Percentiles rank a stretch among this genome's conserved stretches.
Evolutionary conservation across 2,797 vertebrate species (phyloP).

Genomic region (Uromys caudimaculatus): DNA sequence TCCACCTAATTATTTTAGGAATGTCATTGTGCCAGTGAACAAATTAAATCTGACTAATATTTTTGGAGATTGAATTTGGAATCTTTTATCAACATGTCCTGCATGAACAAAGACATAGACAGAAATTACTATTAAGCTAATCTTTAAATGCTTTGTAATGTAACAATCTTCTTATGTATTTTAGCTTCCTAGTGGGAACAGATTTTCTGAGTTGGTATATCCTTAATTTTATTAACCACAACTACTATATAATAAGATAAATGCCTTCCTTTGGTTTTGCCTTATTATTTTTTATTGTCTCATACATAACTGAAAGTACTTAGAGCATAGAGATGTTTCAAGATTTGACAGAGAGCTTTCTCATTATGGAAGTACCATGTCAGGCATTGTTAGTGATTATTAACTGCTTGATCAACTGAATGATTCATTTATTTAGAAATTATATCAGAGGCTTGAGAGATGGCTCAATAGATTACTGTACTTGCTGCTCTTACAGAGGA

Average conservation of each 20-base stretch:
- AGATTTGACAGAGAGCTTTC: neutral
- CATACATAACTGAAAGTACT: neutral
- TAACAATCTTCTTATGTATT: constrained; percentile 7
- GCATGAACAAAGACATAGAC: constrained; percentile 57
- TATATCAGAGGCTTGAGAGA: neutral
- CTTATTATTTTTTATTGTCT: neutral
- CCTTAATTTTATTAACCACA: constrained; percentile 33
- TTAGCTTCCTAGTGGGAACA: neutral
- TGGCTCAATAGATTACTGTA: neutral
- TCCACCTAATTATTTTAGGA: constrained; percentile 62
- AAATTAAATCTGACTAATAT: constrained; percentile 74
- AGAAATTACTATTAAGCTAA: constrained; percentile 55
- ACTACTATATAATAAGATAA: neutral
- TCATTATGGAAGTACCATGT: neutral
- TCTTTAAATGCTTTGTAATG: neutral
- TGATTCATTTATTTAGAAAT: neutral
- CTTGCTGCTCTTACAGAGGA: neutral
- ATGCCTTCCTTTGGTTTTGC: neutral
- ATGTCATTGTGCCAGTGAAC: constrained; percentile 67
- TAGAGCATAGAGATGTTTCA: neutral
- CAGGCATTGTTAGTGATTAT: neutral
- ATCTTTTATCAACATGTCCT: constrained; percentile 49
- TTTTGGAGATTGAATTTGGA: constrained; percentile 54
- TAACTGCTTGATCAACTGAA: neutral
- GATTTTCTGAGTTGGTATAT: constrained; percentile 22